Conservation (phyloP, 1,140 invertebrate genomes). For the Phymastichus coffea region DNA sequence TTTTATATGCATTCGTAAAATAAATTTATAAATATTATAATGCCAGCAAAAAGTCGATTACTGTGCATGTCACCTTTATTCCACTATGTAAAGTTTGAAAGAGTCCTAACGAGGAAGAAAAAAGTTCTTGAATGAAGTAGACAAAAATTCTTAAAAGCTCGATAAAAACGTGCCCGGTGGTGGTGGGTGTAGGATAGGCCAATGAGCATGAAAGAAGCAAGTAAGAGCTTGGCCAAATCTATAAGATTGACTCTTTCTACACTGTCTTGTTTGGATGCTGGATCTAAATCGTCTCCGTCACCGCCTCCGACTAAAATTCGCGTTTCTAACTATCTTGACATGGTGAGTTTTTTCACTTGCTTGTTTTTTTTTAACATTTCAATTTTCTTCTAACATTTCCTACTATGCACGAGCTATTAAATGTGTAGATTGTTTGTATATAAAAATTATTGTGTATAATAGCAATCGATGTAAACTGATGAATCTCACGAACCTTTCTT, state of each 20-base stretch:
- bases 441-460: no score
- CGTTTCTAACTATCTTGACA: constrained; percentile 36
- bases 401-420: no score
- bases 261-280: constrained; percentile 45
- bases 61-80: background rate
- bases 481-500: background rate
- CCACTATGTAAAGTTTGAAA: background rate
- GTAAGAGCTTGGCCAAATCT: constrained; percentile 42
- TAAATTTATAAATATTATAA: no score
- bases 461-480: no score
- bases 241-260: constrained; percentile 47
- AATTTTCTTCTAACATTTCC: background rate
- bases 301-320: constrained; percentile 49
- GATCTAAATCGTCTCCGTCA: constrained; percentile 41
- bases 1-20: no score
- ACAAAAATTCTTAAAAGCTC: no score
- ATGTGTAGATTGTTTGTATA: no score
- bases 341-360: constrained; percentile 34
- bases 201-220: constrained; percentile 41
- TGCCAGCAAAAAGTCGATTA: constrained; percentile 1
- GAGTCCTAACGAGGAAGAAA: constrained; percentile 12
- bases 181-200: constrained; percentile 47
- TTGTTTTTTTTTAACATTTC: background rate
- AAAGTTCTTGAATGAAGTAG: constrained; percentile 29
- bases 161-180: constrained; percentile 30